Percentiles rank a stretch among this genome's conserved stretches.
Evolutionary conservation across 1,140 invertebrate genomes (phyloP).

Genomic region (Pseudomyrmex pallidus): DNA sequence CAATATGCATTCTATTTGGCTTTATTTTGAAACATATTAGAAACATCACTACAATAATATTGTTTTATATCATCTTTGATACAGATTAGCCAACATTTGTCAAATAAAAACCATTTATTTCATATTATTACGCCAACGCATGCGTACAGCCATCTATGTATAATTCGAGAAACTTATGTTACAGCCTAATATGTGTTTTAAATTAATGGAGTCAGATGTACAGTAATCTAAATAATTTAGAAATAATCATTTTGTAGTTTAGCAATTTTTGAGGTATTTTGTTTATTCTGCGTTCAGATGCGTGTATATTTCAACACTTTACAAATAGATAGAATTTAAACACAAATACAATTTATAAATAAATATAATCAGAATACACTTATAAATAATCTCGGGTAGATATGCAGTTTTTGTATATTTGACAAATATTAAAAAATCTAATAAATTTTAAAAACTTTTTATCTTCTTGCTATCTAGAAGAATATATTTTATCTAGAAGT

Average conservation of each 20-base stretch:
- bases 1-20: too few species aligned
- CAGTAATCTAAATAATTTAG: neutral
- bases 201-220: neutral
- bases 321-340: too few species aligned
- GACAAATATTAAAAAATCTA: slow-evolving; percentile 4
- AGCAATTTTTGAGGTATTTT: neutral
- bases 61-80: too few species aligned
- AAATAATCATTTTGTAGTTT: neutral
- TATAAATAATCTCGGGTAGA: neutral
- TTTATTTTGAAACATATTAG: too few species aligned
- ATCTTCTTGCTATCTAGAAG: neutral
- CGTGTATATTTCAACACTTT: neutral
- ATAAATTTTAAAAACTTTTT: neutral
- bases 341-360: neutral
- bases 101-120: too few species aligned
- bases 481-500: neutral
- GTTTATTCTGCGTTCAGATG: neutral
- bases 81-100: too few species aligned
- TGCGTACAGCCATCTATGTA: too few species aligned
- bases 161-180: too few species aligned
- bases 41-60: too few species aligned
- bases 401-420: neutral
- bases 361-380: neutral
- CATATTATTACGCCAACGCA: too few species aligned
- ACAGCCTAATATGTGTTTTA: too few species aligned